Conservation (phyloP, 2,113 vertebrate genomes). For the Delphinus delphis region DNA sequence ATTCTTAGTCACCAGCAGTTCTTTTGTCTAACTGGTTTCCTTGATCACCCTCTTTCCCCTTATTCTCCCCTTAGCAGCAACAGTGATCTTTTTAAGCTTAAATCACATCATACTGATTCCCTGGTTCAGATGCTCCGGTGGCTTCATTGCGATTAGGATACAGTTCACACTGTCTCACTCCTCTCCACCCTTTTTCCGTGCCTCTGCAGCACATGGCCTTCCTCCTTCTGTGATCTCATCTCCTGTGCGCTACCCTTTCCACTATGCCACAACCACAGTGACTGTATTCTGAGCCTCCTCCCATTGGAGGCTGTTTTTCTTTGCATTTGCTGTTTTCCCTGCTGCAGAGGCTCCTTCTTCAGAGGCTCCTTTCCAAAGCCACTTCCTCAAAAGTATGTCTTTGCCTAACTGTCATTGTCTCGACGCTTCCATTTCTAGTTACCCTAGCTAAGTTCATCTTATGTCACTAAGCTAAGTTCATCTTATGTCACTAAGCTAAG, state of each 20-base stretch:
- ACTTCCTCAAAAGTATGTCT: background rate
- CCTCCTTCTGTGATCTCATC: too few relatives aligned
- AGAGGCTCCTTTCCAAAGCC: background rate
- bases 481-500: background rate
- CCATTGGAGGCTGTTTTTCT: fast-evolving
- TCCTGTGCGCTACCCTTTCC: fast-evolving
- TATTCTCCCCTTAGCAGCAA: background rate
- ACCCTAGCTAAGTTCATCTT: background rate
- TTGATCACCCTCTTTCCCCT: background rate
- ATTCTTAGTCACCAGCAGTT: background rate
- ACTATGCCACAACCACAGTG: fast-evolving
- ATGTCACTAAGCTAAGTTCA: background rate
- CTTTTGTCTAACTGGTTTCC: background rate
- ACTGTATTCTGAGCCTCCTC: background rate
- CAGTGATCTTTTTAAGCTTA: background rate
- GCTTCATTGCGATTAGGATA: background rate
- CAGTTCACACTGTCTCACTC: fast-evolving
- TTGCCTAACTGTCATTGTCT: background rate
- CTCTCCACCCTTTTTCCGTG: fast-evolving
- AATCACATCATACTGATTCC: background rate
- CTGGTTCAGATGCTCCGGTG: background rate
- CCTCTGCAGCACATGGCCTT: background rate
- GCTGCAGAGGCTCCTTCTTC: background rate
- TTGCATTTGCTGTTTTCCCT: background rate
- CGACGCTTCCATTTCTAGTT: background rate